phyloP scores from a whole-genome alignment of 2,797 vertebrate species.

The Lagodon rhomboides region DNA sequence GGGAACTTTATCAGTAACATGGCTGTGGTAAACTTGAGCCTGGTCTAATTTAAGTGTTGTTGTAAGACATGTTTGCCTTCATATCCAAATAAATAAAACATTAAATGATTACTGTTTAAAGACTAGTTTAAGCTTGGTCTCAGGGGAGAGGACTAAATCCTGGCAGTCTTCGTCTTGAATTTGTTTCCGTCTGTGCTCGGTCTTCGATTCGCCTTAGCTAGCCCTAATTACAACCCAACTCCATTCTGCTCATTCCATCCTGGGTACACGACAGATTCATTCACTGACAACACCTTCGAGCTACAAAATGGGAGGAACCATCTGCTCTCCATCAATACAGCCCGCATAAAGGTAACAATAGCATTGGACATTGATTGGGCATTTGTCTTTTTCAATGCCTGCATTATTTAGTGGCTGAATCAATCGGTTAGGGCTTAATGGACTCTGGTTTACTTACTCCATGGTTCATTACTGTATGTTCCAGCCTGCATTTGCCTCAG shows the following conservation, averaged over 20 bases:
- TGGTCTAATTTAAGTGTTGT: background rate
- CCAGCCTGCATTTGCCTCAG: slow-evolving; percentile 46
- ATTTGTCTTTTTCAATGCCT: slow-evolving; percentile 77
- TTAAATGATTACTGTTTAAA: background rate
- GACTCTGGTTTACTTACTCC: slow-evolving; percentile 82
- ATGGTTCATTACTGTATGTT: slow-evolving; percentile 74
- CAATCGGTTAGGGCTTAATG: slow-evolving; percentile 80
- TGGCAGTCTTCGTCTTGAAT: background rate
- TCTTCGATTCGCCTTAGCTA: background rate
- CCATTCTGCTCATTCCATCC: slow-evolving; percentile 3
- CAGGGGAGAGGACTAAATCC: background rate
- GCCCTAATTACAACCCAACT: background rate
- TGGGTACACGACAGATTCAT: slow-evolving; percentile 19
- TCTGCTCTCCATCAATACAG: slow-evolving; percentile 58
- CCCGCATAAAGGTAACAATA: slow-evolving; percentile 59
- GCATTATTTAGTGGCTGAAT: slow-evolving; percentile 82
- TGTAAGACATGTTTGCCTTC: background rate
- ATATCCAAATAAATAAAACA: slow-evolving; percentile 16
- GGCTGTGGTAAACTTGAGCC: background rate
- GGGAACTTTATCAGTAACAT: background rate
- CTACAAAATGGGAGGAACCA: slow-evolving; percentile 46
- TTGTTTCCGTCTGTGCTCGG: too few species aligned
- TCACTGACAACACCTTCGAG: slow-evolving; percentile 23
- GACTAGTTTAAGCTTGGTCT: background rate
- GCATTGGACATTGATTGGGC: slow-evolving; percentile 70